phyloP scores from a whole-genome alignment of 1,140 invertebrate species.

The Portunus trituberculatus region DNA sequence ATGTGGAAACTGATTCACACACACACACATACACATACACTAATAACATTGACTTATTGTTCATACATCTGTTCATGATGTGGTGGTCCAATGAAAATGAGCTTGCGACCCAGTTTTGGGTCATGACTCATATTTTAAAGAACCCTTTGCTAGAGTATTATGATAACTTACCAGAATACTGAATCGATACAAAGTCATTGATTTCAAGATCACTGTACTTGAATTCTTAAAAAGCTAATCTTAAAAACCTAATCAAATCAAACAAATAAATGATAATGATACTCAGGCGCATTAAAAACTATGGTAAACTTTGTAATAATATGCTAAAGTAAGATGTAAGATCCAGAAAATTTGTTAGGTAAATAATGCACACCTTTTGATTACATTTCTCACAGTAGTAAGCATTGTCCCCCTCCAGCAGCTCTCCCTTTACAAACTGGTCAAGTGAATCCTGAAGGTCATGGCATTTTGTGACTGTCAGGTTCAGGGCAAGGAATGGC shows the following conservation, averaged over 20 bases:
- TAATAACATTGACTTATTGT: no score
- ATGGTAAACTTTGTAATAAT: background rate
- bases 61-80: no score
- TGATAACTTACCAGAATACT: no score
- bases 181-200: background rate
- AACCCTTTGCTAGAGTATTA: no score
- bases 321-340: background rate
- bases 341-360: background rate
- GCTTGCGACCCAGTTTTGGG: no score
- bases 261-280: no score
- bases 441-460: slow-evolving; percentile 84
- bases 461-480: slow-evolving; percentile 83
- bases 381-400: slow-evolving; percentile 85
- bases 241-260: no score
- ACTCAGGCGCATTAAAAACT: no score
- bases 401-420: slow-evolving; percentile 85
- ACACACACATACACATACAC: no score
- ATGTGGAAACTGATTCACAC: no score
- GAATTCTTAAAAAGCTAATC: background rate
- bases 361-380: slow-evolving; percentile 81
- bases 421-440: slow-evolving; percentile 85
- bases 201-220: background rate
- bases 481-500: slow-evolving; percentile 83
- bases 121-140: no score
- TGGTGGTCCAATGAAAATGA: no score